These are phyloP conservation scores for Rhinoptilus africanus DNA, from an alignment of 2,113 vertebrate genomes.

Conservation along the genomic window DNA sequence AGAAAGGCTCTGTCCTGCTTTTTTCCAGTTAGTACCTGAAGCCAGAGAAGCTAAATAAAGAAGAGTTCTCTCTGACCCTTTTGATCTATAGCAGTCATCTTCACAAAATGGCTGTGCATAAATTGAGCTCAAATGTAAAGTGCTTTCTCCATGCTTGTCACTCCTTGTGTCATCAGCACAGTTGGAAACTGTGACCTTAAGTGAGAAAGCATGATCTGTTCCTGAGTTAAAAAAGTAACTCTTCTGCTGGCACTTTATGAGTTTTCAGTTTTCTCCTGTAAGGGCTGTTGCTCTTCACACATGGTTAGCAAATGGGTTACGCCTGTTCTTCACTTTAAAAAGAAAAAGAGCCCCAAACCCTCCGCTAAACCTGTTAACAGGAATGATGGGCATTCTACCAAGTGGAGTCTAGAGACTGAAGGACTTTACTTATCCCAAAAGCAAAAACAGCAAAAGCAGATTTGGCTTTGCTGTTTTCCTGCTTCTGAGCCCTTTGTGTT, in stretches of 20 bases:
- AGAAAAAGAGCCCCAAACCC: background rate
- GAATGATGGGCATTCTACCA: background rate
- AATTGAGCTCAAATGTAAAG: background rate
- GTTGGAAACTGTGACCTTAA: background rate
- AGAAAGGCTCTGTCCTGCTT: background rate
- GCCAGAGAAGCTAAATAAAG: background rate
- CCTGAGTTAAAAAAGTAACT: background rate
- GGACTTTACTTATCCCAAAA: background rate
- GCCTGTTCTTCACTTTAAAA: background rate
- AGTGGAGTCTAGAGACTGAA: background rate
- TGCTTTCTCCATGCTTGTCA: background rate
- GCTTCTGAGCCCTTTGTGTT: background rate
- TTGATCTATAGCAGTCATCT: background rate
- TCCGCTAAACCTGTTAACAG: background rate
- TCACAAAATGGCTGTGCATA: background rate
- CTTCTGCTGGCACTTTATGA: background rate
- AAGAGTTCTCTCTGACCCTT: background rate
- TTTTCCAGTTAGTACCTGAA: background rate
- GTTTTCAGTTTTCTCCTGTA: background rate
- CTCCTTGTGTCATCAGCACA: background rate
- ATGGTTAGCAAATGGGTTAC: background rate
- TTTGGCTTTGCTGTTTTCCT: background rate
- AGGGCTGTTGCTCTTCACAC: background rate
- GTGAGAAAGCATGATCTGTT: background rate
- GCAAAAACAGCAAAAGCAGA: background rate